Evolutionary conservation across 64 coral and sea anemone genomes (phyloP), one percentile per base, ranked within the genome.

Genomic region (Dendronephthya gigantea): DNA sequence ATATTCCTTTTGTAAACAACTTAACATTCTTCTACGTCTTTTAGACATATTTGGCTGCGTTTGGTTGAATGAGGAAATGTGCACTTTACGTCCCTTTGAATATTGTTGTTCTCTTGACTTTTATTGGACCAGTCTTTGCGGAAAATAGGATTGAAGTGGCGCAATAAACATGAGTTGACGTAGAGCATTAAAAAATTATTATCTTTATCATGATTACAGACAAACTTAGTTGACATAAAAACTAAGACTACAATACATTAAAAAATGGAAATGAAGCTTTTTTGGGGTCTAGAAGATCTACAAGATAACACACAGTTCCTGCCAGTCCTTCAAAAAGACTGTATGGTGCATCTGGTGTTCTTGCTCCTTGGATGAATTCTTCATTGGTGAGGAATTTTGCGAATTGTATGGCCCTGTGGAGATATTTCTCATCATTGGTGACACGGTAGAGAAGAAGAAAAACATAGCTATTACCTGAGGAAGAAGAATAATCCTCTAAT

Each of bases 301-400:
- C 45, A 34, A 90, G 90, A 68, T 93, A 97, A 74, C 91, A 97
- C 14, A 89, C 91, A 1, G 94, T 97, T 19, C 94, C 94, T 14
- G 91, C 91, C 16, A 91, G 81, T 3, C 94, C 94, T 91, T 97
- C 94, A 59, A 89, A 97, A 85, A 97, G 83, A 62, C 94, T 97
- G 87, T 83, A 97, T 13, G 91, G 94, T 8, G 91, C 86, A 82
- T 97, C 94, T 7, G 94, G 94, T 48, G 83, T 97, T 43, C 89
- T 84, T 6, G 94, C 94, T 79, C 89, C 89, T 25, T 86, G 88
- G 16, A 88, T 86, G 32, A 97, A 97, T n/a, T 97, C 91, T 32
- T 92, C 89, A 40, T 91, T 89, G 35, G 88, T 86, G 82, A 97
- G 90, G 86, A 93, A 97, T 17, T 93, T 91, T 0, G 91, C 84